A percentile compares a stretch with the other conserved stretches of the same genome.
These are phyloP conservation scores for Dissostichus mawsoni DNA, from an alignment of 2,113 vertebrate species.

Conservation along the genomic window DNA sequence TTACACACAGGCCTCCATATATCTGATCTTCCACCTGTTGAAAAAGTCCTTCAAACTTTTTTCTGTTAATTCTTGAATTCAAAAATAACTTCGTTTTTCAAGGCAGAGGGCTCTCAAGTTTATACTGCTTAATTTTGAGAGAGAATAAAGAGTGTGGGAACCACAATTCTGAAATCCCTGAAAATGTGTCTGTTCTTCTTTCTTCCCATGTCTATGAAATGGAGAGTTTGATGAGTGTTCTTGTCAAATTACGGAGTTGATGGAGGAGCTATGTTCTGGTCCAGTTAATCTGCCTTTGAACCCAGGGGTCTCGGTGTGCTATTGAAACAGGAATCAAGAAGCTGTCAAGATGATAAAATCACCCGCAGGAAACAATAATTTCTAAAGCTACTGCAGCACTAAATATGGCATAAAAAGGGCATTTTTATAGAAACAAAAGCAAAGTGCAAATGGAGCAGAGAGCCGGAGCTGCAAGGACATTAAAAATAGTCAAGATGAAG, in stretches of 20 bases:
- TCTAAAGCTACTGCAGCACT: neutral
- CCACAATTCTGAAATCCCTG: too few relatives aligned
- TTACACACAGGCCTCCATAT: too few relatives aligned
- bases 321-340: neutral
- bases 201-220: neutral
- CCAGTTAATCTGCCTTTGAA: too few relatives aligned
- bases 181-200: neutral
- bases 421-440: constrained; percentile 8
- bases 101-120: too few relatives aligned
- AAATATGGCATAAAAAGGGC: neutral
- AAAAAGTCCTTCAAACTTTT: too few relatives aligned
- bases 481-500: constrained; percentile 40
- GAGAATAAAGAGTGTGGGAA: too few relatives aligned
- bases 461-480: constrained; percentile 22
- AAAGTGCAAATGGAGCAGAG: neutral
- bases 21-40: too few relatives aligned
- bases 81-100: too few relatives aligned
- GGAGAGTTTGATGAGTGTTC: neutral
- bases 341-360: neutral
- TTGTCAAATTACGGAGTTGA: neutral
- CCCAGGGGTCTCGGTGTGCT: neutral
- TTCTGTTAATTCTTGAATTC: too few relatives aligned
- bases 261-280: neutral
- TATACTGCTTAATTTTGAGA: too few relatives aligned
- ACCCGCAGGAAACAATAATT: constrained; percentile 13